Conservation (phyloP, 2,888 invertebrate species). For the Chrysotoxum bicinctum region DNA sequence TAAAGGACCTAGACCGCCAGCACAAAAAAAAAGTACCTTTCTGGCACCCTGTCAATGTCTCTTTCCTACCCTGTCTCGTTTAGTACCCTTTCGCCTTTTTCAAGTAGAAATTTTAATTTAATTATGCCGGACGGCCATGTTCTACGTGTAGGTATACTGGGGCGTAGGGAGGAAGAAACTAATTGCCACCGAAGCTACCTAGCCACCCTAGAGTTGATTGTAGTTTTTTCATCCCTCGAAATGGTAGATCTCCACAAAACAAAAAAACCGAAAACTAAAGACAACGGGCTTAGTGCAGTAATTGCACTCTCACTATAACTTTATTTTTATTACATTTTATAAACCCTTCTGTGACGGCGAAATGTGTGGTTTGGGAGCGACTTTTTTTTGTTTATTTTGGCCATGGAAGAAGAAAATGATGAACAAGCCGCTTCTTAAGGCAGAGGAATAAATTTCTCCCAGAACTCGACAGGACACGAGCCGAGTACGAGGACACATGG, state of each 20-base stretch:
- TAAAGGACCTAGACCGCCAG: neutral
- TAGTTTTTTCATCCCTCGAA: neutral
- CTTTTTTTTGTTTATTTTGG: conserved; percentile 17
- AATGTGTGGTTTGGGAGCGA: neutral
- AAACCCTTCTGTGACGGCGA: neutral
- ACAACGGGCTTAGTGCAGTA: conserved; percentile 41
- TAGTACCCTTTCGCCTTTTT: neutral
- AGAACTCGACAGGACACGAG: neutral
- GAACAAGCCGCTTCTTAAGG: neutral
- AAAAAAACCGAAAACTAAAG: neutral
- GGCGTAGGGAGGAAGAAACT: conserved; percentile 4
- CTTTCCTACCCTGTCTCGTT: neutral
- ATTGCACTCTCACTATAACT: conserved; percentile 37
- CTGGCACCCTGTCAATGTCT: conserved; percentile 29
- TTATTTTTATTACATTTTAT: conserved; percentile 33
- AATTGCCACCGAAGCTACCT: conserved; percentile 41
- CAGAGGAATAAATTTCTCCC: neutral
- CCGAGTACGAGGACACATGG: no score
- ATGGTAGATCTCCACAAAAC: neutral
- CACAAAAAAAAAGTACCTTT: neutral
- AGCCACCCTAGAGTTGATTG: conserved; percentile 1
- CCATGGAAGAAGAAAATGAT: conserved; percentile 13
- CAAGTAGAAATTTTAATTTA: conserved; percentile 57
- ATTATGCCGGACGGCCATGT: conserved; percentile 25
- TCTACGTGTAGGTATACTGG: neutral